Base-by-base conservation (phyloP, 2,797 vertebrate species). In the Mormyrus hasselquistii region DNA sequence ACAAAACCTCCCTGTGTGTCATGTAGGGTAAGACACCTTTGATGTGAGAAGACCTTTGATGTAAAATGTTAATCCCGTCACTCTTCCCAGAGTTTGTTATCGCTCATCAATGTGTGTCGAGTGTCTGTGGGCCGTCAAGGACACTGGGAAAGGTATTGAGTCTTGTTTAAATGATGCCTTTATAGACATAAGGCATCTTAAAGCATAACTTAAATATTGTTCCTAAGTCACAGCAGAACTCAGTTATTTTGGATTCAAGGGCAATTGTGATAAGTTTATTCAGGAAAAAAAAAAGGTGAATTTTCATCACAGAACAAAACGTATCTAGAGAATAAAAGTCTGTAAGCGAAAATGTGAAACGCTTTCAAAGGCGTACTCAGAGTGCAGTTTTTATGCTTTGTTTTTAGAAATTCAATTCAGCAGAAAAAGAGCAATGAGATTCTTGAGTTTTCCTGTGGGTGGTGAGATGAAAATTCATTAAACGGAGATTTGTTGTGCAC, bases 21-120 rank as follows among this genome's bases (percentile, higher is more conserved):
- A 38, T 73, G 29, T 34, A 14, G 29, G 65, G 12, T 38, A 34
- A 34, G 65, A 73, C 12, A 14, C 29, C 65, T 38, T 14, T 38
- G 65, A 69, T 69, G 65, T 69, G 65, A 69, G 62, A 69, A 69
- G 65, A 69, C 65, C 65, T 69, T 69, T 69, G 65, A 73, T 73
- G 65, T 73, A 14, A 73, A 73, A 73, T 16, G 29, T 73, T 34
- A 73, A 73, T 34, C 25, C 25, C 3, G 10, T 69, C 65, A 69
- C 25, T 73, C 29, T 73, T 34, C 29, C 29, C 65, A 73, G 25
- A 34, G 29, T 73, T 73, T 73, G 29, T 73, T 38, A 38, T 34
- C 16, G 34, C 38, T 73, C 65, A 73, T 73, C 65, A 9, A 34
- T 14, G 0, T 73, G 65, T 38, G 65, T 38, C 4, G 29, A 73